phyloP scores from a whole-genome alignment of 2,113 vertebrate species.

The Phycodurus eques region DNA sequence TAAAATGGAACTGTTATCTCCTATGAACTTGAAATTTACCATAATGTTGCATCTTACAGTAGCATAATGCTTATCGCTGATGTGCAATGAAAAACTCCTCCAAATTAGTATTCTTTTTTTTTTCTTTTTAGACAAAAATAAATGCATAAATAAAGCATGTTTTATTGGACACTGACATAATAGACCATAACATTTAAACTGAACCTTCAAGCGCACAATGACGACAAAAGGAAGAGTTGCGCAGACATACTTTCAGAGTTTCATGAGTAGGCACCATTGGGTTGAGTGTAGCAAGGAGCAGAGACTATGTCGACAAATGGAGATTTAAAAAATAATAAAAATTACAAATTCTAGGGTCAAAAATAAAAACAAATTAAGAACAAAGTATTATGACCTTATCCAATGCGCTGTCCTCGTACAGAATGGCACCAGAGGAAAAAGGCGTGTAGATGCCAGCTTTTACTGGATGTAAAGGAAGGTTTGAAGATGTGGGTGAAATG shows the following conservation, averaged over 20 bases:
- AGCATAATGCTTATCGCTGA: neutral
- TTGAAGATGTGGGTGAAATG: neutral
- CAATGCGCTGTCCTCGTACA: too few relatives aligned
- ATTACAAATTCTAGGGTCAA: neutral
- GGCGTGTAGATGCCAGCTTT: too few relatives aligned
- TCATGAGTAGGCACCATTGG: slow-evolving; percentile 59
- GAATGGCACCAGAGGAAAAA: too few relatives aligned
- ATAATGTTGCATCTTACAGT: neutral
- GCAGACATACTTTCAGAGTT: slow-evolving; percentile 31
- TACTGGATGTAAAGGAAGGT: neutral
- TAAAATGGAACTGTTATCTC: slow-evolving; percentile 36
- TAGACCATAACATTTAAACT: neutral
- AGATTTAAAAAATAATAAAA: neutral
- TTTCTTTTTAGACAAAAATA: neutral
- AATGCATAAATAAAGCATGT: neutral
- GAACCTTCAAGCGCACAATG: slow-evolving; percentile 13
- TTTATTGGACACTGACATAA: neutral
- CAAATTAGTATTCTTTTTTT: neutral
- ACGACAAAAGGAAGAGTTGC: slow-evolving; percentile 15
- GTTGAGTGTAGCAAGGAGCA: slow-evolving; percentile 41
- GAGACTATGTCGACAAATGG: slow-evolving; percentile 9
- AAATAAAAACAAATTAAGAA: neutral
- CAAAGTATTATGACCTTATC: neutral
- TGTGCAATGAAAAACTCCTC: neutral
- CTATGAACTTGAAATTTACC: neutral